Evolutionary conservation across 2,797 vertebrate species (phyloP), one percentile per base, ranked within the genome.

Genomic region (Megaceryle alcyon): DNA sequence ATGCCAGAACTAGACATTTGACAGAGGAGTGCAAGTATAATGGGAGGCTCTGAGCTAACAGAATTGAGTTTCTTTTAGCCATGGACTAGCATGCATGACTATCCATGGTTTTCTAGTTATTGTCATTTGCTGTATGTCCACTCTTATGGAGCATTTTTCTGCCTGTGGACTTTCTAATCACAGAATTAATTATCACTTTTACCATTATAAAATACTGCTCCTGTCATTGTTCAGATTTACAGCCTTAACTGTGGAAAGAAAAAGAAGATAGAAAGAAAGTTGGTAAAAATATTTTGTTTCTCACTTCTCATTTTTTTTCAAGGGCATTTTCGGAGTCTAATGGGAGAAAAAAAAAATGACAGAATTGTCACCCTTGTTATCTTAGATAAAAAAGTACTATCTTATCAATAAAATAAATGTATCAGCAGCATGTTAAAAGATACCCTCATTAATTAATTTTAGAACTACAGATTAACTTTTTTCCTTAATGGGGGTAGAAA

Each of bases 131-230:
- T 65, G 70, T 66, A 9, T 84, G 54, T 92, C 37, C 56, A 39
- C 49, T 80, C 69, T 84, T 88, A 95, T 84, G 0, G 3, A 92
- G 12, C 25, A 53, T 88, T 81, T 87, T 85, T 77, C 51, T 93
- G 76, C 88, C 80, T 70, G n/a, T 12, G 66, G 79, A 80, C 61
- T 82, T 85, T 79, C 59, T 93, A 90, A 91, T 86, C 3, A 37
- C 39, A 31, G 56, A 86, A 91, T 60, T 92, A 88, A 80, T 77
- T 90, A 69, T 86, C 73, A 91, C 60, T 82, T 93, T 89, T 76
- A 61, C 29, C 33, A n/a, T 41, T 87, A 81, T 73, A 70, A 86
- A 79, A 86, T 70, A 84, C 12, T 84, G 53, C 23, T 95, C 37
- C 68, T 26, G 71, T 93, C 82, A 82, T 76, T 65, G 35, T 46